Percentiles rank a stretch among this genome's conserved stretches.
These are phyloP conservation scores for Synergus gifuensis DNA, from an alignment of 2,888 invertebrate species.

Conservation along the genomic window DNA sequence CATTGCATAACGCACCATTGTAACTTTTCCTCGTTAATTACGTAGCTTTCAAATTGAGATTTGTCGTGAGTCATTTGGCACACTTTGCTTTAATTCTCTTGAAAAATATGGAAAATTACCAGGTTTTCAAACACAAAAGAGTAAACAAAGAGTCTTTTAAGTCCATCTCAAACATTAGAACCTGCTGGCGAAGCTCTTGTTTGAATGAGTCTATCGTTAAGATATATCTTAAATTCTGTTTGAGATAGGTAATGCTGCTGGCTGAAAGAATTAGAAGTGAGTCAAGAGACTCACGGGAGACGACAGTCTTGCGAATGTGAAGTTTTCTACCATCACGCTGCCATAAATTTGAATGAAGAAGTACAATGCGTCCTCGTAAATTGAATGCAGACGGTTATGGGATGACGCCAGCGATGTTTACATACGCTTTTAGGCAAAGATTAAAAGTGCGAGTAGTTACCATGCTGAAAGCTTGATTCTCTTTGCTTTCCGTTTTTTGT, in stretches of 20 bases:
- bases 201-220: not conserved
- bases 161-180: not conserved
- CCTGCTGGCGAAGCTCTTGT: not conserved
- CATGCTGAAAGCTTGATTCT: slow-evolving; percentile 31
- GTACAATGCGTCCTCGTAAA: slow-evolving; percentile 26
- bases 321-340: not conserved
- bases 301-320: not conserved
- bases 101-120: slow-evolving; percentile 12
- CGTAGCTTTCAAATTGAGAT: not conserved
- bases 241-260: not conserved
- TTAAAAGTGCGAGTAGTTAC: slow-evolving; percentile 30
- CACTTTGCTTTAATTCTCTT: not conserved
- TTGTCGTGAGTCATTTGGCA: not conserved
- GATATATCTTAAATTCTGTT: not conserved
- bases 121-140: not conserved
- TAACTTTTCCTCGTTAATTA: not conserved
- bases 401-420: slow-evolving; percentile 25
- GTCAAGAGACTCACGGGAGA: not conserved
- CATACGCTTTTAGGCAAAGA: slow-evolving; percentile 32
- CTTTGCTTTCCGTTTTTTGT: slow-evolving; percentile 12
- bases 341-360: slow-evolving; percentile 18
- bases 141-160: slow-evolving; percentile 2
- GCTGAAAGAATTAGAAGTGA: not conserved
- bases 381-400: slow-evolving; percentile 14
- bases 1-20: not conserved